Evolutionary conservation across 2,113 vertebrate species (phyloP), one percentile per base, ranked within the genome.

Genomic region (Cathartes aura): DNA sequence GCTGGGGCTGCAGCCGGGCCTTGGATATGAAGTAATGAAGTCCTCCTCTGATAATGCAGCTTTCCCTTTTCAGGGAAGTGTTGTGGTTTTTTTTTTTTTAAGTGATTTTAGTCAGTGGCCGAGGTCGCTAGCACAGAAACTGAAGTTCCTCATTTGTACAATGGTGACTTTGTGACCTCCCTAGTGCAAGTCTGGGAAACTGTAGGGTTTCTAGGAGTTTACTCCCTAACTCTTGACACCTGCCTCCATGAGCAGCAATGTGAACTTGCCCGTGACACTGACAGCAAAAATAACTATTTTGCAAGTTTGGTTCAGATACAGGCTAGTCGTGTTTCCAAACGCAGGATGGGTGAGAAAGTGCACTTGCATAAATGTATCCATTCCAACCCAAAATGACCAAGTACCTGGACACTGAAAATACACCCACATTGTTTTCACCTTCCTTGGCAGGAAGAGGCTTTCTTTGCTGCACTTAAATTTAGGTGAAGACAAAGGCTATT

Each of bases 391-490:
- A 64, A 87, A 60, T 36, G 29, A 30, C 43, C 40, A 29, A 7
- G 22, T 71, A 59, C 30, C 22, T 34, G 26, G 19, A 15, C 11
- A 3, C 10, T n/a, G 29, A 80, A 90, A 93, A 79, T 52, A 56
- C 5, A 48, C 9, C 24, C 21, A 2, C 0, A 0, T 21, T 63
- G 15, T 29, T 85, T 55, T 53, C 22, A 20, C 8, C 19, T 22
- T 18, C 23, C n/a, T 70, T 84, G 70, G 4, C 38, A 63, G 21
- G 15, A 59, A 58, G 29, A 52, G 6, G 9, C 14, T 87, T 79
- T 45, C 26, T 52, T 75, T 88, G 34, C 43, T 75, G 8, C 13
- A 2, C 42, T 70, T 72, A 72, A 64, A 60, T 80, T 43, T 15
- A 32, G 36, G 21, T n/a, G 47, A n/a, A 45, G 45, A 36, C 1